Evolutionary conservation across 2,888 invertebrate species (phyloP), one percentile per base, ranked within the genome.

Genomic region (Zhuqinia jingwanae): DNA sequence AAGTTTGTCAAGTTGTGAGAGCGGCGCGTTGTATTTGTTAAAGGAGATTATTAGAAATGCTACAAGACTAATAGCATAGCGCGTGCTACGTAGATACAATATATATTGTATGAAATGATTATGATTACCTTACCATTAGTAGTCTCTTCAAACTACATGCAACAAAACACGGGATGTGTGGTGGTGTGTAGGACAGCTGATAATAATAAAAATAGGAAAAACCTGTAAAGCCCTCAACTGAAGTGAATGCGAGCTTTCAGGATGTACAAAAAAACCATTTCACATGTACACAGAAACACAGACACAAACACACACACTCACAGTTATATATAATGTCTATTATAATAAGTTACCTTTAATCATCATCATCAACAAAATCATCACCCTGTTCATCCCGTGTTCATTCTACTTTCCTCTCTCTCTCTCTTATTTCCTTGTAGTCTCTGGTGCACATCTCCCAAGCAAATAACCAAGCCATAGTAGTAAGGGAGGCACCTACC

Each of bases 281-380:
- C n/a, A n/a, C n/a, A n/a, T n/a, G n/a, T n/a, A n/a, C n/a, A n/a
- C n/a, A n/a, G n/a, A n/a, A n/a, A n/a, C n/a, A n/a, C n/a, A n/a
- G n/a, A n/a, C n/a, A n/a, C n/a, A n/a, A 30, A 36, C 17, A 17
- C 73, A 22, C 2, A 45, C 45, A 36, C 30, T 36, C 36, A 17
- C 36, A 22, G 65, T 65, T 68, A 13, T 63, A 58, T n/a, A 60
- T 65, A 17, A 17, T 65, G 42, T 36, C 68, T 80, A 75, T 80
- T 85, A 80, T 85, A 80, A 79, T 85, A 85, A 85, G 85, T 85
- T 85, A 85, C 75, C 80, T 79, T 85, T 85, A 85, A 80, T 85
- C 80, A 85, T 85, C 80, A 85, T 58, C 85, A 75, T 78, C 85
- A n/a, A n/a, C n/a, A n/a, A n/a, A n/a, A n/a, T n/a, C n/a, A n/a